Evolutionary conservation across 2,888 invertebrate genomes (phyloP), one percentile per base, ranked within the genome.

Genomic region (Encarsia formosa): DNA sequence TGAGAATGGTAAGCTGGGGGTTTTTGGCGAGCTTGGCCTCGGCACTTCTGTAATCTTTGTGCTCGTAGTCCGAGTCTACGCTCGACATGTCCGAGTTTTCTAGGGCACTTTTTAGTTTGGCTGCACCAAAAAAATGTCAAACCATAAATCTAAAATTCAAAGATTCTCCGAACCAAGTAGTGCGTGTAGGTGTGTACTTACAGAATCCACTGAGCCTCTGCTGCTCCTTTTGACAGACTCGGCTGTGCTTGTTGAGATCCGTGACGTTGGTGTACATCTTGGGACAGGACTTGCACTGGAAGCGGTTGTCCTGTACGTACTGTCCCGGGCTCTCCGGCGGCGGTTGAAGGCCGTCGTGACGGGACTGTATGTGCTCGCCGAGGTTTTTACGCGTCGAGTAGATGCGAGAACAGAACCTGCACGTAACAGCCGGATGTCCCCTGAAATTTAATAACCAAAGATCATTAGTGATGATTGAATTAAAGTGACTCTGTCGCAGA

Each of bases 351-450:
- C 73, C 72, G 13, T 69, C 69, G 51, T 76, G 76, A 39, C 75
- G 68, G 3, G 74, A 71, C 52, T 71, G 73, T 53, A 75, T 71
- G 58, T 77, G 76, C 49, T 76, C 76, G 41, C 74, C 75, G 5
- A 77, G 66, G 57, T 76, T 76, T 48, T 68, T 65, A 40, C 74
- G 65, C 1, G 76, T 76, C 20, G 76, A 76, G 56, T 76, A 77
- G 52, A 75, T 75, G 6, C 76, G 65, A 13, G 70, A 68, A 52
- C 76, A 76, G 45, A 71, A 71, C 5, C 69, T 65, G 54, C 76
- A 76, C 2, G 76, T 76, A 18, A 76, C 75, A 3, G 74, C 71
- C n/a, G 75, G 75, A 63, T 76, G 73, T n/a, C 76, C 76, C 50
- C 74, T 72, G 57, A 22, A 58, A 55, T 15, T 13, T 16, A 24